Conservation (phyloP, 2,888 invertebrate species). For the Trichogramma dendrolimi region DNA sequence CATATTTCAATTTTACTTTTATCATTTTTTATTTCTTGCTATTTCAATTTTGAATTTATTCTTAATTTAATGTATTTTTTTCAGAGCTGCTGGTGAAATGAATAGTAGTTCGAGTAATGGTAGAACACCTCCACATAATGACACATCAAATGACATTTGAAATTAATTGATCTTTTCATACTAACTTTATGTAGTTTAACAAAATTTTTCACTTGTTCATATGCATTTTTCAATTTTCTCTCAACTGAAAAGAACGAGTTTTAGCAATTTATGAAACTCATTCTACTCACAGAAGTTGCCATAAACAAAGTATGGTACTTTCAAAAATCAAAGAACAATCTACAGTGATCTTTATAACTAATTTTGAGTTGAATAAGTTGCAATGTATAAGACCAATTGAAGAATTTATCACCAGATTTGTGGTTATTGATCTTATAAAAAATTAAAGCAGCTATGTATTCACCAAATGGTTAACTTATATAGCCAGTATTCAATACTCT, state of each 20-base stretch:
- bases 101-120: slow-evolving; percentile 38
- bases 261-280: neutral
- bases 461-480: neutral
- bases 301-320: too few species aligned
- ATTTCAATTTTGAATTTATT: neutral
- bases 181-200: slow-evolving; percentile 36
- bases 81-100: slow-evolving; percentile 44
- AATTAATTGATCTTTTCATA: slow-evolving; percentile 35
- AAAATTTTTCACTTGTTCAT: slow-evolving; percentile 34
- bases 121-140: slow-evolving; percentile 16
- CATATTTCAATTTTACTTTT: neutral
- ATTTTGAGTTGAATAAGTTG: slow-evolving; percentile 5
- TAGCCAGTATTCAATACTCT: slow-evolving; percentile 3
- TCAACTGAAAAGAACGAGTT: slow-evolving; percentile 4
- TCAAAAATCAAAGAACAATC: neutral
- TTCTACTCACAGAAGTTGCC: neutral
- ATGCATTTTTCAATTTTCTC: slow-evolving; percentile 17
- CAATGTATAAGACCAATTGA: slow-evolving; percentile 1
- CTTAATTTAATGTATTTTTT: slow-evolving; percentile 19
- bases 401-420: too few species aligned
- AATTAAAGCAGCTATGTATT: slow-evolving; percentile 3
- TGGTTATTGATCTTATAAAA: slow-evolving; percentile 1
- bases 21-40: slow-evolving; percentile 1
- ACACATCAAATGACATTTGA: slow-evolving; percentile 42
- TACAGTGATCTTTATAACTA: slow-evolving; percentile 9